These are phyloP conservation scores for Hyles vespertilio DNA, from an alignment of 1,140 invertebrate species.

Conservation along the genomic window DNA sequence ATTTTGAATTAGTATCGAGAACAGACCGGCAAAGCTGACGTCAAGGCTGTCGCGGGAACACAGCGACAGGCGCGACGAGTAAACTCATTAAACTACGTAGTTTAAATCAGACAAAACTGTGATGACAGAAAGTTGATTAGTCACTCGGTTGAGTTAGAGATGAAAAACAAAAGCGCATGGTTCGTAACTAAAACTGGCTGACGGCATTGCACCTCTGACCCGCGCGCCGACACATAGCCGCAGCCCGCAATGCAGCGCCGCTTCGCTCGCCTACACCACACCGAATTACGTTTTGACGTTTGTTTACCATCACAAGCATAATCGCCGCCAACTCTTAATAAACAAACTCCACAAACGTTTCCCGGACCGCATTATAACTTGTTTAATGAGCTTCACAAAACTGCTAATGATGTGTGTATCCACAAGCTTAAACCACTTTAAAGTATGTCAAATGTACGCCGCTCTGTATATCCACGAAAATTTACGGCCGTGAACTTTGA, in stretches of 20 bases:
- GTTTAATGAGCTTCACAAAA: slow-evolving; percentile 16
- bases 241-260: slow-evolving; percentile 64
- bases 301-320: slow-evolving; percentile 37
- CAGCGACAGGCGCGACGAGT: slow-evolving; percentile 11
- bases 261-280: slow-evolving; percentile 36
- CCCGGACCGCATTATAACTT: slow-evolving; percentile 17
- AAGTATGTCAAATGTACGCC: neutral
- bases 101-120: slow-evolving; percentile 14
- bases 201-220: slow-evolving; percentile 53
- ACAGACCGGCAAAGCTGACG: slow-evolving; percentile 20
- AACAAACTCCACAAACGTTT: slow-evolving; percentile 16
- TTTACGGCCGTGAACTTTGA: slow-evolving; percentile 1
- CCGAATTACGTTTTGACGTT: slow-evolving; percentile 31
- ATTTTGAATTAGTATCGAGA: slow-evolving; percentile 21
- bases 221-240: slow-evolving; percentile 40
- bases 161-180: slow-evolving; percentile 36
- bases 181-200: slow-evolving; percentile 36
- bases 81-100: slow-evolving; percentile 14
- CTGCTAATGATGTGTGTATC: slow-evolving; percentile 1
- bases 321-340: slow-evolving; percentile 30
- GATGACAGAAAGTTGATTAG: slow-evolving; percentile 9
- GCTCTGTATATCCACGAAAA: neutral
- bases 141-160: slow-evolving; percentile 6
- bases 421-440: slow-evolving; percentile 1
- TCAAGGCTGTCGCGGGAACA: slow-evolving; percentile 19